A percentile compares a stretch with the other conserved stretches of the same genome.
phyloP scores from a whole-genome alignment of 2,888 invertebrate species.

The Limnephilus lunatus region DNA sequence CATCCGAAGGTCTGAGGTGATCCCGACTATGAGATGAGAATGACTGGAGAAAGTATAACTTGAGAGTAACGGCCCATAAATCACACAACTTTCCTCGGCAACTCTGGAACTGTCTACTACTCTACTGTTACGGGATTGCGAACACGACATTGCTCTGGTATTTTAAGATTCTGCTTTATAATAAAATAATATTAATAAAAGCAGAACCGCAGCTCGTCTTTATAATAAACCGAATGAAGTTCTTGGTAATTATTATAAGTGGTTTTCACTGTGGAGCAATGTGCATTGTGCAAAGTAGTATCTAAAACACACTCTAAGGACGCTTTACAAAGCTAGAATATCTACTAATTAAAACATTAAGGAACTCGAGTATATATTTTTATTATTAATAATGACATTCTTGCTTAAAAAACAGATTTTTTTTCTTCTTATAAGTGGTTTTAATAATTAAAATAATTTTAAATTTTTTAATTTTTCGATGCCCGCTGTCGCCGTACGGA shows the following conservation, averaged over 20 bases:
- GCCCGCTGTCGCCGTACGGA: too few species aligned
- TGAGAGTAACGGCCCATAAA: constrained; percentile 2
- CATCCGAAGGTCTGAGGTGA: constrained; percentile 23
- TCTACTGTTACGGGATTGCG: not conserved
- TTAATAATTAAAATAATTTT: too few species aligned
- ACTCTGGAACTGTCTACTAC: not conserved
- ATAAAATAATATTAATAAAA: not conserved
- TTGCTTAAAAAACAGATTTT: too few species aligned
- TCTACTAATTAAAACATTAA: not conserved
- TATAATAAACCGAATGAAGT: not conserved
- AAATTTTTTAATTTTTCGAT: too few species aligned
- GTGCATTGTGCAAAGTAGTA: not conserved
- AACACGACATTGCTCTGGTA: not conserved
- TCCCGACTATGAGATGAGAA: constrained; percentile 15
- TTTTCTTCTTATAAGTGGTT: too few species aligned
- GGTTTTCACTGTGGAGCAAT: not conserved
- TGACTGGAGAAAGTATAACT: constrained; percentile 26
- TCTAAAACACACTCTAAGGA: not conserved
- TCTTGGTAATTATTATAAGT: not conserved
- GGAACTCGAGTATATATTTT: too few species aligned
- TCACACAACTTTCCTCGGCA: not conserved
- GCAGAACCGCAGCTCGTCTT: not conserved
- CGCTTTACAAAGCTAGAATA: not conserved
- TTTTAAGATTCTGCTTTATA: not conserved
- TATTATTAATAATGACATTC: too few species aligned